Evolutionary conservation across 1,140 invertebrate genomes (phyloP).

Genomic region (Metaphire vulgaris): DNA sequence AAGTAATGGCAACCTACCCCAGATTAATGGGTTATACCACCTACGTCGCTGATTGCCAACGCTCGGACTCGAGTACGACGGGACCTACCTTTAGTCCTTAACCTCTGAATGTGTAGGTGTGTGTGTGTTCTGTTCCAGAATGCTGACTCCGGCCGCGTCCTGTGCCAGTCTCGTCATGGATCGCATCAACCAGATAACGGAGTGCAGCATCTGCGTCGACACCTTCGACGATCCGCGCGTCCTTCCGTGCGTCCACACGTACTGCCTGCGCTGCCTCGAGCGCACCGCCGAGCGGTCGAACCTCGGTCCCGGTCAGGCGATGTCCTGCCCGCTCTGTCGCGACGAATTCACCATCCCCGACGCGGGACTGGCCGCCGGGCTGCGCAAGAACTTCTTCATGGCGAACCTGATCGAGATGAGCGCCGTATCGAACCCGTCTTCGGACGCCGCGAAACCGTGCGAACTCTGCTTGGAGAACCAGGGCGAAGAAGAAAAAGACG

Average conservation of each 20-base stretch:
- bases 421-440: neutral
- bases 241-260: neutral
- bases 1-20: no score
- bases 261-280: neutral
- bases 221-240: neutral
- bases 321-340: neutral
- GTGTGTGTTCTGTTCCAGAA: no score
- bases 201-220: neutral
- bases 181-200: no score
- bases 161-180: no score
- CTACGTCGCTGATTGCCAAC: no score
- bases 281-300: neutral
- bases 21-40: no score
- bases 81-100: no score
- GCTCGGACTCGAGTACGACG: no score
- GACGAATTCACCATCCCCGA: neutral
- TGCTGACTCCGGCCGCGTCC: no score
- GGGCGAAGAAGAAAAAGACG: neutral
- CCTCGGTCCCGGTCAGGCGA: neutral
- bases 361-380: neutral
- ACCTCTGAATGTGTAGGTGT: no score
- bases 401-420: neutral
- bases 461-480: neutral
- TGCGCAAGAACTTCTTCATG: neutral
- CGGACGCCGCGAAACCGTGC: neutral